phyloP scores from a whole-genome alignment of 2,797 vertebrate species.

The Botia almorhae region DNA sequence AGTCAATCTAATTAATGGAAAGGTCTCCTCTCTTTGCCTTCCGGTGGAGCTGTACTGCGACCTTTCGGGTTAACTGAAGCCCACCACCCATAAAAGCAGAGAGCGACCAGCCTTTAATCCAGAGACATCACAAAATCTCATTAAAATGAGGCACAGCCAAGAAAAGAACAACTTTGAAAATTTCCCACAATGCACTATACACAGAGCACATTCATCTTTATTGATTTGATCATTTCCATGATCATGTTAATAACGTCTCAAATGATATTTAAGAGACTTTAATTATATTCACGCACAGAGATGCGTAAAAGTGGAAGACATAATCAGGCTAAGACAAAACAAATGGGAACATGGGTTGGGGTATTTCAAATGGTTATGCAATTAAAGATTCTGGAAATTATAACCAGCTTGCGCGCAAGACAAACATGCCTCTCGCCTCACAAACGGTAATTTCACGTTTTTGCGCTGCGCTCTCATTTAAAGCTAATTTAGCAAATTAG shows the following conservation, averaged over 20 bases:
- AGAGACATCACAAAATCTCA: neutral
- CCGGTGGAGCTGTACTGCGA: neutral
- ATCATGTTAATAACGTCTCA: slow-evolving; percentile 34
- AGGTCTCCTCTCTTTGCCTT: slow-evolving; percentile 12
- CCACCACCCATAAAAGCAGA: neutral
- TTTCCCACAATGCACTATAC: neutral
- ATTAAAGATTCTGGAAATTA: slow-evolving; percentile 51
- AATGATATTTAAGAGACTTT: slow-evolving; percentile 29
- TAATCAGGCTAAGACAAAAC: slow-evolving; percentile 37
- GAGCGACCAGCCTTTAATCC: slow-evolving; percentile 7
- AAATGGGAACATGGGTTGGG: slow-evolving; percentile 45
- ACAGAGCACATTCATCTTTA: neutral
- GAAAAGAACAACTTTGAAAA: neutral
- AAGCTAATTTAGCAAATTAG: slow-evolving; percentile 58
- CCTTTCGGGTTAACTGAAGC: neutral
- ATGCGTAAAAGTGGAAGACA: slow-evolving; percentile 36
- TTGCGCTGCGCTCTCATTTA: slow-evolving; percentile 38
- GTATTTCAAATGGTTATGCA: slow-evolving; percentile 51
- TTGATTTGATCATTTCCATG: slow-evolving; percentile 29
- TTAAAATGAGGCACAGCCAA: neutral
- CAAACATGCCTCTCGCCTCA: slow-evolving; percentile 30
- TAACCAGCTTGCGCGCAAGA: slow-evolving; percentile 36
- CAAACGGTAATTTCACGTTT: slow-evolving; percentile 24
- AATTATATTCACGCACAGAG: slow-evolving; percentile 45
- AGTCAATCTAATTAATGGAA: neutral